Percentiles rank a stretch among this genome's conserved stretches.
These are phyloP conservation scores for Passer montanus DNA, from an alignment of 2,113 vertebrate genomes.

Conservation along the genomic window DNA sequence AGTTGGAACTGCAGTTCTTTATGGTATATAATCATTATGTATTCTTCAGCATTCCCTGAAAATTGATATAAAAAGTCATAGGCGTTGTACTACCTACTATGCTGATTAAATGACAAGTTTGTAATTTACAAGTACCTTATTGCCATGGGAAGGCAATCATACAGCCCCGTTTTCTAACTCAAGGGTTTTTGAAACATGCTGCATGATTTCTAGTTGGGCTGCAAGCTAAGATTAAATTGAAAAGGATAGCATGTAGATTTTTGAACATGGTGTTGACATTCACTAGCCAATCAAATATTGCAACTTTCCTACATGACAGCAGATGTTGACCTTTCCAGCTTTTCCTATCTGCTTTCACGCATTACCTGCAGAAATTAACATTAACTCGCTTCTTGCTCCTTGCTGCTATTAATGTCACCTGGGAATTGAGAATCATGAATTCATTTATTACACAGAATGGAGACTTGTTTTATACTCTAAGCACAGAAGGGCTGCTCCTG, in stretches of 20 bases:
- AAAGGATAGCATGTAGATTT: constrained; percentile 77
- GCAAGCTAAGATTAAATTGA: constrained; percentile 79
- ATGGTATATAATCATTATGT: constrained; percentile 78
- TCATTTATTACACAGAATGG: constrained; percentile 78
- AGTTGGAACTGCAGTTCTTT: constrained; percentile 72
- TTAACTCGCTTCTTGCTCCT: constrained; percentile 75
- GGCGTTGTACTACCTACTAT: constrained; percentile 73
- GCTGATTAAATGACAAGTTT: constrained; percentile 83
- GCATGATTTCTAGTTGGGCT: constrained; percentile 74
- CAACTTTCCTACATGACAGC: constrained; percentile 74
- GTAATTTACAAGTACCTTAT: constrained; percentile 81
- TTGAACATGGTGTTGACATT: constrained; percentile 82
- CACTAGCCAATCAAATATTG: constrained; percentile 80
- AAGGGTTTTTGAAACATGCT: constrained; percentile 76
- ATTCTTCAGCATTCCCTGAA: constrained; percentile 74
- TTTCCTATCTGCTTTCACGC: constrained; percentile 73
- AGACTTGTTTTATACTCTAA: constrained; percentile 76
- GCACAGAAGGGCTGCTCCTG: constrained; percentile 75
- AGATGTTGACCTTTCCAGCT: constrained; percentile 84
- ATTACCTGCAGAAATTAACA: constrained; percentile 86
- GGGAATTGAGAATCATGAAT: constrained; percentile 83
- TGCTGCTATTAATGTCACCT: constrained; percentile 78
- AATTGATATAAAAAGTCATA: constrained; percentile 70
- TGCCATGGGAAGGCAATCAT: constrained; percentile 80
- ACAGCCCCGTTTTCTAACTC: constrained; percentile 76